Conservation (phyloP, 23 tunicate genomes). For the Aplidium turbinatum region DNA sequence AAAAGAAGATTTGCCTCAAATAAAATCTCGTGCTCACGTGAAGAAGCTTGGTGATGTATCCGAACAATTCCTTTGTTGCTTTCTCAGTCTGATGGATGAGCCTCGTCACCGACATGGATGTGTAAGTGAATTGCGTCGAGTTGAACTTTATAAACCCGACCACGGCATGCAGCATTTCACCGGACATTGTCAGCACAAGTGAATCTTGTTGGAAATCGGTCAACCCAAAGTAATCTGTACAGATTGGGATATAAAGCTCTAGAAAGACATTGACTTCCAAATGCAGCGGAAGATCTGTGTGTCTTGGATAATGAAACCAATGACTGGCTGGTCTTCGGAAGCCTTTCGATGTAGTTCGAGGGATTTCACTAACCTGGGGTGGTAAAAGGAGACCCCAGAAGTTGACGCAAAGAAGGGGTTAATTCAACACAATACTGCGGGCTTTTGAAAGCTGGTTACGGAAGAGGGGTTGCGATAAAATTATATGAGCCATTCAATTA, state of each 20-base stretch:
- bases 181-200: conserved; percentile 3
- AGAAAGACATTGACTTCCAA: too few relatives aligned
- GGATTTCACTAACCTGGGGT: too few relatives aligned
- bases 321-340: too few relatives aligned
- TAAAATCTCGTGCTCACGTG: conserved; percentile 69
- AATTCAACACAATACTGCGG: too few relatives aligned
- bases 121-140: not conserved
- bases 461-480: not conserved
- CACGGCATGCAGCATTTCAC: not conserved
- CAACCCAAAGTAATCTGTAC: conserved; percentile 21
- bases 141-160: conserved; percentile 17
- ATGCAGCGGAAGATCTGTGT: too few relatives aligned
- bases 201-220: conserved; percentile 26
- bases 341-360: too few relatives aligned
- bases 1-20: too few relatives aligned
- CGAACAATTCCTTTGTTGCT: conserved; percentile 41
- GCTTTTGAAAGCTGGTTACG: too few relatives aligned
- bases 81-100: conserved; percentile 34
- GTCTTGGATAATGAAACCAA: too few relatives aligned
- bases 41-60: conserved; percentile 44
- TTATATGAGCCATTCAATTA: not conserved
- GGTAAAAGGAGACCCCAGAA: too few relatives aligned
- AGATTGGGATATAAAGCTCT: too few relatives aligned
- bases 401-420: too few relatives aligned
- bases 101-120: conserved; percentile 34